These are phyloP conservation scores for Anguilla rostrata DNA, from an alignment of 2,113 vertebrate genomes.

Conservation along the genomic window DNA sequence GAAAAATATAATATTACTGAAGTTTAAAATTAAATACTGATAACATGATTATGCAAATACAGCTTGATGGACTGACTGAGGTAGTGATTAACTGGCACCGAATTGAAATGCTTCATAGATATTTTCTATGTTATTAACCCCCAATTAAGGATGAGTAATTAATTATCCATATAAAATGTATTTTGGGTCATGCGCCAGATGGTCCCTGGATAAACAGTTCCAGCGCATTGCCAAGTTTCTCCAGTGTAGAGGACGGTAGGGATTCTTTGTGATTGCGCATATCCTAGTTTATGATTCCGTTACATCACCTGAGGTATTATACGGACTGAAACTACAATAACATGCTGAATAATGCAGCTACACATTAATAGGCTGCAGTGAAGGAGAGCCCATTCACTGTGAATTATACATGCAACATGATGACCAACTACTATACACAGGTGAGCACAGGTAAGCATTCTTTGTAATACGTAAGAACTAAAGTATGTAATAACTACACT, in stretches of 20 bases:
- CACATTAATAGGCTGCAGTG: background rate
- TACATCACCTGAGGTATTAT: background rate
- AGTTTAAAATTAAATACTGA: constrained; percentile 20
- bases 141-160: constrained; percentile 25
- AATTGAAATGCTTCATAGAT: constrained; percentile 31
- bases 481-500: too few relatives aligned
- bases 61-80: constrained; percentile 22
- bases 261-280: background rate
- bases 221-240: background rate
- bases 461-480: too few relatives aligned
- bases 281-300: background rate
- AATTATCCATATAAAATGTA: constrained; percentile 20
- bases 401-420: background rate
- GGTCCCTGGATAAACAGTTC: constrained; percentile 10
- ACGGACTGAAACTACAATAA: background rate
- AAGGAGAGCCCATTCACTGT: background rate
- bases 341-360: background rate
- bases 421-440: background rate
- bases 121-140: constrained; percentile 43
- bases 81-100: constrained; percentile 35
- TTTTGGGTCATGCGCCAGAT: constrained; percentile 23
- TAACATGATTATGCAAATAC: constrained; percentile 31
- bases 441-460: background rate
- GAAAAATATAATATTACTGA: background rate
- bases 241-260: background rate